These are phyloP conservation scores for Pseudoatta argentina DNA, from an alignment of 1,140 invertebrate genomes.

Conservation along the genomic window DNA sequence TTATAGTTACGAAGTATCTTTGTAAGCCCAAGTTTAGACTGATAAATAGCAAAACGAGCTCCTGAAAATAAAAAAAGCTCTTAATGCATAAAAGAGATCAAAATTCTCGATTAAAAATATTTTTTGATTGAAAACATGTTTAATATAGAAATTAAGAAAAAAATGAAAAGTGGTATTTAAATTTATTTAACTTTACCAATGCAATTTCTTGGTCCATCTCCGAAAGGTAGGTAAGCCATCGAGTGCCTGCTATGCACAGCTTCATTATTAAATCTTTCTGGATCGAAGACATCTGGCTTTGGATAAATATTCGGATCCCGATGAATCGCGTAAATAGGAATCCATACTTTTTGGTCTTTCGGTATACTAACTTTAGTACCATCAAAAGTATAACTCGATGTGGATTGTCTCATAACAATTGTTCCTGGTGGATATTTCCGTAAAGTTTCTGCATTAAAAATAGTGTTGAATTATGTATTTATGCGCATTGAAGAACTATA, in stretches of 20 bases:
- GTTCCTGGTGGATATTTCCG: slow-evolving; percentile 87
- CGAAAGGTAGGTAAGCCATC: slow-evolving; percentile 90
- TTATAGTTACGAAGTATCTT: slow-evolving; percentile 83
- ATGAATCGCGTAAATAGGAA: slow-evolving; percentile 86
- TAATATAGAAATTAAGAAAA: background rate
- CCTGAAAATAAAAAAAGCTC: slow-evolving; percentile 72
- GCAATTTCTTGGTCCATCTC: slow-evolving; percentile 91
- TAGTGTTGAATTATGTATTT: background rate
- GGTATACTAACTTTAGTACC: slow-evolving; percentile 83
- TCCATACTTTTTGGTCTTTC: slow-evolving; percentile 81
- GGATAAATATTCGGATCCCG: slow-evolving; percentile 88
- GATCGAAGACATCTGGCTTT: slow-evolving; percentile 87
- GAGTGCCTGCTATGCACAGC: slow-evolving; percentile 78
- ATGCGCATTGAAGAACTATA: background rate
- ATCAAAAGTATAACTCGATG: slow-evolving; percentile 85
- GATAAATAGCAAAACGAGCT: slow-evolving; percentile 83
- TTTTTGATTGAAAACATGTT: background rate
- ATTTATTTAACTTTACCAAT: slow-evolving; percentile 86
- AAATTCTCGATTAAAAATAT: background rate
- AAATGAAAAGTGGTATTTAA: background rate
- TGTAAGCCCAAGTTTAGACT: slow-evolving; percentile 85
- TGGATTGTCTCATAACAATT: slow-evolving; percentile 85
- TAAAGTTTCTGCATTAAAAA: slow-evolving; percentile 86
- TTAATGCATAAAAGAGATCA: background rate
- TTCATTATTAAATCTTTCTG: slow-evolving; percentile 88